Evolutionary conservation across 2,113 vertebrate species (phyloP).

Genomic region (Genyomyrus donnyi): DNA sequence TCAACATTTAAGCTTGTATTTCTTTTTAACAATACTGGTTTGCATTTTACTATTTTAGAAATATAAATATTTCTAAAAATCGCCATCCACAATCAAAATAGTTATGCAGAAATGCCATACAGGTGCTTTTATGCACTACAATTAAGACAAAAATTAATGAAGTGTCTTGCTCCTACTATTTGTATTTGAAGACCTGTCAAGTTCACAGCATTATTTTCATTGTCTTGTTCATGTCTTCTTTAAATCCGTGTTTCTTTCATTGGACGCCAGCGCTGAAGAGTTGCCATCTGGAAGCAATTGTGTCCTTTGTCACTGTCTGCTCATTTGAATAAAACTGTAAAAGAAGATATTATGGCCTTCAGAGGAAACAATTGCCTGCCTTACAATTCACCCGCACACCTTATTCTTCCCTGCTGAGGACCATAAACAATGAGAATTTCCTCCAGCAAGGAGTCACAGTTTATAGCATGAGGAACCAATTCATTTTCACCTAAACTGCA

Average conservation of each 20-base stretch:
- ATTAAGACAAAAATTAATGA: not conserved
- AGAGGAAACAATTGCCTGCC: not conserved
- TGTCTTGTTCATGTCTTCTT: not conserved
- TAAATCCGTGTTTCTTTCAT: not conserved
- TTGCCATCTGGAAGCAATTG: conserved; percentile 18
- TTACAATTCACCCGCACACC: not conserved
- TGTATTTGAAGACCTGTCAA: conserved; percentile 1
- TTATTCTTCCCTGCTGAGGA: not conserved
- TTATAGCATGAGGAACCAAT: not conserved
- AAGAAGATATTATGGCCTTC: not conserved
- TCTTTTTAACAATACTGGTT: not conserved
- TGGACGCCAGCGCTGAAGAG: not conserved
- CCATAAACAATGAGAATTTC: not conserved
- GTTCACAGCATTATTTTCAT: not conserved
- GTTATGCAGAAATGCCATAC: not conserved
- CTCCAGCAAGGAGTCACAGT: not conserved
- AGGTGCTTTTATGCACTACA: not conserved
- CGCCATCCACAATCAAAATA: not conserved
- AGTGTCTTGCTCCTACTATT: not conserved
- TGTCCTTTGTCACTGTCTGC: conserved; percentile 1
- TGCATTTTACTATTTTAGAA: not conserved
- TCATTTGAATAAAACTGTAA: conserved; percentile 21
- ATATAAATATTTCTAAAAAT: not conserved
- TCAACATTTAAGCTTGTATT: not conserved
- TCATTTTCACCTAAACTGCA: conserved; percentile 7